Evolutionary conservation across 2,113 vertebrate genomes (phyloP), one percentile per base, ranked within the genome.

Genomic region (Echinops telfairi): DNA sequence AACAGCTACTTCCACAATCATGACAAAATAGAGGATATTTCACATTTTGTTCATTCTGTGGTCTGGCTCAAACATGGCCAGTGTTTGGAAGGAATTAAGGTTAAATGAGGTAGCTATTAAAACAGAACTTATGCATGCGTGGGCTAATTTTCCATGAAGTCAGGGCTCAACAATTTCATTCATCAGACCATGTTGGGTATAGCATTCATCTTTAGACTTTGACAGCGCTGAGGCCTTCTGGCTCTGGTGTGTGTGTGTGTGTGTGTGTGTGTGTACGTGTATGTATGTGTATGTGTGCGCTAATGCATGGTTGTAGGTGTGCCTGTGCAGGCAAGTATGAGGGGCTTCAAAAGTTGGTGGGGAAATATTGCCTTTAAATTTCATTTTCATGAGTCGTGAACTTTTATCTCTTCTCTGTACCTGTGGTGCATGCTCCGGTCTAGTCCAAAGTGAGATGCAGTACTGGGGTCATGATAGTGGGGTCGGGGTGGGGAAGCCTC

Each of bases 91-190:
- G 97, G 95, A 96, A 94, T 78, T 90, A 70, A 90, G 57, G 80
- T 89, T 53, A 91, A 80, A 80, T 76, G 73, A 75, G n/a, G 58
- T 83, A 95, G 83, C 83, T 83, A 96, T 83, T 96, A 96, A 97
- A 95, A 76, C 19, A 96, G 96, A 95, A 76, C 19, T 89, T 93
- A 91, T 94, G 70, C 95, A 95, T 80, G 93, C 83, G 66, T 95
- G 95, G 96, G 93, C 96, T 97, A 96, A 97, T 97, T 97, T 97
- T 97, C 86, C 66, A 96, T 97, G 90, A 98, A 95, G 96, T 97
- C 97, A 97, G 84, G 92, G 95, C 87, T 97, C 88, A 96, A 96
- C 97, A 94, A 97, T 97, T 94, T 97, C 96, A 95, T 97, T 97
- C 96, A 94, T 97, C 96, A 97, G 93, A 90, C 89, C 91, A 90